Conservation (phyloP, 2,113 vertebrate species). For the Siphamia tubifer region DNA sequence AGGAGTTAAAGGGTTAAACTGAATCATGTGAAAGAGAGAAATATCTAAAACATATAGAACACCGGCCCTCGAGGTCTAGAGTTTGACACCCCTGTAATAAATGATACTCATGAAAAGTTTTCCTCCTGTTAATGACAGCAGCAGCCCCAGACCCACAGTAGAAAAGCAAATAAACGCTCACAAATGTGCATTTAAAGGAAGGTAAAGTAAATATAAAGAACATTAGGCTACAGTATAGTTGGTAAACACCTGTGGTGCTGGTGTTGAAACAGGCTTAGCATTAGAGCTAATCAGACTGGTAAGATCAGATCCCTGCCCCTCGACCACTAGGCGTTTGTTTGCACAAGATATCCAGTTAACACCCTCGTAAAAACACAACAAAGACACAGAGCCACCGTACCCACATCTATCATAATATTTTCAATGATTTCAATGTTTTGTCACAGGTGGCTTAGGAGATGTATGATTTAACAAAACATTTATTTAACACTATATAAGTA, state of each 20-base stretch:
- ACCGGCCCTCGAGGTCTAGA: no score
- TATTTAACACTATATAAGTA: no score
- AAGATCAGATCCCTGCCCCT: background rate
- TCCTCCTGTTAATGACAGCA: background rate
- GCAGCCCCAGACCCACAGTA: background rate
- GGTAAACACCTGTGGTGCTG: no score
- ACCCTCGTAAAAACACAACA: background rate
- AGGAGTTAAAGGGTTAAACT: no score
- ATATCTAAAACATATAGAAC: no score
- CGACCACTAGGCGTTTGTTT: no score
- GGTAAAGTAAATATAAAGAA: background rate
- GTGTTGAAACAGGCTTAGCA: background rate
- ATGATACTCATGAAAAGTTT: constrained; percentile 1
- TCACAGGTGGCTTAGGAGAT: no score
- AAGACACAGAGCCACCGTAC: background rate
- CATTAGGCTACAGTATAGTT: background rate
- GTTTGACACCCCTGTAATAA: no score
- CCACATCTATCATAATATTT: background rate
- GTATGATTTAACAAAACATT: no score
- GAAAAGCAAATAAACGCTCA: background rate
- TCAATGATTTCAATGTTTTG: no score
- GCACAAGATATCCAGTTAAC: background rate
- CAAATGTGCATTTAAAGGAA: background rate
- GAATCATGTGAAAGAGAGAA: no score
- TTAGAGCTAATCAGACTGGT: background rate